A percentile compares a stretch with the other conserved stretches of the same genome.
Conservation (phyloP, 2,888 invertebrate species). For the Colostygia pectinataria region DNA sequence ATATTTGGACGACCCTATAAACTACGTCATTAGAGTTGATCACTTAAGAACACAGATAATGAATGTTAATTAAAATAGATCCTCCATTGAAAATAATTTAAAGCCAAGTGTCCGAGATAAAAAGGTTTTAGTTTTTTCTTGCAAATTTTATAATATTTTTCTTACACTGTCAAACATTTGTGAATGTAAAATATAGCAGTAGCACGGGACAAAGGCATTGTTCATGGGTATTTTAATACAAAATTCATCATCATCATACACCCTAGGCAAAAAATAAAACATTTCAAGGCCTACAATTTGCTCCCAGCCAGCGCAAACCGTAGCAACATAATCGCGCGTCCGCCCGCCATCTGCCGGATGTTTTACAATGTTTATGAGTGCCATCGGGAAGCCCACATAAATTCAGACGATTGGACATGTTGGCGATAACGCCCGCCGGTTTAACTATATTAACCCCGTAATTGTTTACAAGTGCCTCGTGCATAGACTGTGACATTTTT, state of each 20-base stretch:
- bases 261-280: constrained; percentile 18
- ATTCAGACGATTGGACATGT: constrained; percentile 68
- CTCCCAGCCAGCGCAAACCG: constrained; percentile 16
- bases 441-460: constrained; percentile 57
- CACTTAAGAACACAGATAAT: no score
- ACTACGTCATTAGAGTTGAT: no score
- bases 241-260: constrained; percentile 2
- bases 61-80: no score
- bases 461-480: constrained; percentile 51
- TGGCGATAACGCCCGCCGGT: constrained; percentile 62
- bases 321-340: constrained; percentile 63
- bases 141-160: no score
- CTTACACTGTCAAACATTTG: neutral
- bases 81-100: no score
- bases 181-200: neutral
- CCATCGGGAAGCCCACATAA: constrained; percentile 76
- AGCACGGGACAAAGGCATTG: neutral
- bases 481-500: constrained; percentile 35
- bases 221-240: constrained; percentile 1
- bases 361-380: constrained; percentile 80
- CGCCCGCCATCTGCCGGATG: constrained; percentile 77
- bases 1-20: no score
- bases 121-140: no score
- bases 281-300: constrained; percentile 22
- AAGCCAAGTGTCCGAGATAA: no score